Evolutionary conservation across 2,888 invertebrate species (phyloP).

Genomic region (Amphipyra berbera): DNA sequence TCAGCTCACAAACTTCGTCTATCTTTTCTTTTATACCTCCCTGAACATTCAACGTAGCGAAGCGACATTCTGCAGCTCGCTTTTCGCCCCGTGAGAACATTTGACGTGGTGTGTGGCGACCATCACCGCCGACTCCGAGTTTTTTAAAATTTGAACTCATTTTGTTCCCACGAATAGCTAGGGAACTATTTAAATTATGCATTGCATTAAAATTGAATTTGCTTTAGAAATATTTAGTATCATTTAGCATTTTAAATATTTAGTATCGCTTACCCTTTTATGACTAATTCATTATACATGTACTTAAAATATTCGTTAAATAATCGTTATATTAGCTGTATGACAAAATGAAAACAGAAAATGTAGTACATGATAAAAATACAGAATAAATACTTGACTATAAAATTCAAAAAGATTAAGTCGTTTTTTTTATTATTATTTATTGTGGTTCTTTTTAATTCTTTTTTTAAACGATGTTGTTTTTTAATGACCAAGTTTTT

Average conservation of each 20-base stretch:
- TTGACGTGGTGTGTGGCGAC: no score
- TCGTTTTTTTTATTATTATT: not conserved
- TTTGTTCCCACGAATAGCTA: no score
- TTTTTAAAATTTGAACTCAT: no score
- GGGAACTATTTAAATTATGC: no score
- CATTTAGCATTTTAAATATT: constrained; percentile 26
- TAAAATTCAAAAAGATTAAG: not conserved
- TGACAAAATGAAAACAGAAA: not conserved
- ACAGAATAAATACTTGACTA: not conserved
- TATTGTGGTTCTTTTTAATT: not conserved
- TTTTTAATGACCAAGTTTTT: not conserved
- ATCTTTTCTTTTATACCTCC: no score
- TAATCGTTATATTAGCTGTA: no score
- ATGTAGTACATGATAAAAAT: not conserved
- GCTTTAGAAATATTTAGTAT: constrained; percentile 41
- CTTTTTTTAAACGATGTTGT: not conserved
- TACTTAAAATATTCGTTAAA: not conserved
- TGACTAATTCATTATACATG: constrained; percentile 9
- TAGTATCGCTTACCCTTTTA: constrained; percentile 54
- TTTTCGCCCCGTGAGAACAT: no score
- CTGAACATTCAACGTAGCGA: no score
- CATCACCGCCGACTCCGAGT: no score
- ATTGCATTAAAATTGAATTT: constrained; percentile 50
- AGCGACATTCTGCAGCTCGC: no score
- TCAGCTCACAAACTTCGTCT: no score